Conservation (phyloP, 2,888 invertebrate genomes). For the Rhagonycha fulva region DNA sequence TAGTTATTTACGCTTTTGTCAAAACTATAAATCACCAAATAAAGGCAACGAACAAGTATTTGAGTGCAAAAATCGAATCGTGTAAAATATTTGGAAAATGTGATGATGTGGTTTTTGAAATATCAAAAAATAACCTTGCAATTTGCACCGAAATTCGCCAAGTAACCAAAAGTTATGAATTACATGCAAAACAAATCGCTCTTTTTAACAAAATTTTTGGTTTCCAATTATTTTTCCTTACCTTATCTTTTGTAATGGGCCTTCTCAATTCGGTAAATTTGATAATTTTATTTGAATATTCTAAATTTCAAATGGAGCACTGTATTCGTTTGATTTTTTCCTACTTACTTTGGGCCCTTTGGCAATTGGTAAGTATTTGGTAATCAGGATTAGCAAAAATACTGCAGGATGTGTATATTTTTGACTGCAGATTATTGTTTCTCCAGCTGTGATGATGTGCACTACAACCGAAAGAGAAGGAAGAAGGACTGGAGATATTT, state of each 20-base stretch:
- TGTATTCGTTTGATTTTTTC: neutral
- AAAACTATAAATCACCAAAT: neutral
- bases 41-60: neutral
- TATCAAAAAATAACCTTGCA: neutral
- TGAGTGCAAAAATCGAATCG: neutral
- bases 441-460: neutral
- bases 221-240: neutral
- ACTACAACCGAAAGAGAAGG: neutral
- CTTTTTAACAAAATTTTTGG: constrained; percentile 1
- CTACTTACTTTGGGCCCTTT: neutral
- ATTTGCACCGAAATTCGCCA: neutral
- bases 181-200: neutral
- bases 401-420: neutral
- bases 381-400: neutral
- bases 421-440: neutral
- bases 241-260: neutral
- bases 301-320: neutral
- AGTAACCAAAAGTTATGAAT: neutral
- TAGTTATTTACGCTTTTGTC: neutral
- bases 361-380: neutral
- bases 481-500: neutral
- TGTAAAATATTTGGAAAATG: neutral
- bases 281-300: neutral
- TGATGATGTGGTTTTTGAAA: neutral
- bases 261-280: neutral